These are phyloP conservation scores for Synanthedon andrenaeformis DNA, from an alignment of 2,888 invertebrate genomes.

Conservation along the genomic window DNA sequence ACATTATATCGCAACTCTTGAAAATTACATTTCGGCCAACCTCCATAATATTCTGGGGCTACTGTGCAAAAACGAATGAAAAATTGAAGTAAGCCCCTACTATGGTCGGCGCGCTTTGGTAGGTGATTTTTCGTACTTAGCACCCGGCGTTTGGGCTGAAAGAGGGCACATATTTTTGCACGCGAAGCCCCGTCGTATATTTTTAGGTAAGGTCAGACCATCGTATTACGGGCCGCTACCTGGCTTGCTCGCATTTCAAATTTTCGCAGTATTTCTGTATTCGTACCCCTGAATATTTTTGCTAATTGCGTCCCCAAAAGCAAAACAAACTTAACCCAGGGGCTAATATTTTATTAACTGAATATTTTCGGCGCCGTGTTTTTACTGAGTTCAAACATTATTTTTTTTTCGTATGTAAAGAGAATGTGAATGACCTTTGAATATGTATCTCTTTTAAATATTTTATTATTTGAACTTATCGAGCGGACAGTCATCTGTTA, in stretches of 20 bases:
- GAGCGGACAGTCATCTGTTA: no score
- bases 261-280: not conserved
- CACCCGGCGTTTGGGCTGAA: conserved; percentile 5
- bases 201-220: not conserved
- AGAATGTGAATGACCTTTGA: no score
- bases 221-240: not conserved
- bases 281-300: not conserved
- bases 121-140: conserved; percentile 10
- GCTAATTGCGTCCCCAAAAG: not conserved
- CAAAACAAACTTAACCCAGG: not conserved
- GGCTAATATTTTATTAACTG: not conserved
- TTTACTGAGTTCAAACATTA: not conserved
- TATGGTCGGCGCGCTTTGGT: conserved; percentile 5
- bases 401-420: not conserved
- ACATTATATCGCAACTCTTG: no score
- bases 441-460: no score
- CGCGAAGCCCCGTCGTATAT: not conserved
- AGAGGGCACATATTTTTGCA: not conserved
- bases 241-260: not conserved
- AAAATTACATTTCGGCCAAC: not conserved
- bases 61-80: conserved; percentile 4
- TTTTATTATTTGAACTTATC: no score
- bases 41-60: not conserved
- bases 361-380: not conserved
- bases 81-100: conserved; percentile 2